phyloP scores from a whole-genome alignment of 2,888 invertebrate genomes.

The Saturnia pavonia region DNA sequence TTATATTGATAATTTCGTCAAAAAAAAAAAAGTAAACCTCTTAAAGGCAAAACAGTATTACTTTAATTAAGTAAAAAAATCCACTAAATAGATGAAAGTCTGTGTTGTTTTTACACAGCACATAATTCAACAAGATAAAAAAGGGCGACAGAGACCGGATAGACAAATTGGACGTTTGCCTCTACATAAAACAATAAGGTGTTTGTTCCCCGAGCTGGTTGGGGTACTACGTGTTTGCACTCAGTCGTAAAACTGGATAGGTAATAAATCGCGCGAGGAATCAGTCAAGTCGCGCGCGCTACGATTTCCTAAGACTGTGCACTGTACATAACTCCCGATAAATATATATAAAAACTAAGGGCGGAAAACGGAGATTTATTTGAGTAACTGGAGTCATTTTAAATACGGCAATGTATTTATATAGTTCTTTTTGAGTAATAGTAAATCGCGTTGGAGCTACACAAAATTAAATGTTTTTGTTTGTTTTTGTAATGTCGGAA shows the following conservation, averaged over 20 bases:
- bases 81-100: not conserved
- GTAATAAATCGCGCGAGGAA: constrained; percentile 47
- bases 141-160: constrained; percentile 52
- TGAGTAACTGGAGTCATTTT: no score
- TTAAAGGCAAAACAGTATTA: no score
- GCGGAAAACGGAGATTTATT: no score
- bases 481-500: no score
- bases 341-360: not conserved
- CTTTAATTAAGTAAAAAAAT: not conserved
- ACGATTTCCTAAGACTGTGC: not conserved
- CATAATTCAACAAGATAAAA: constrained; percentile 57
- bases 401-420: no score
- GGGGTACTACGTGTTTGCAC: constrained; percentile 36
- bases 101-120: constrained; percentile 27
- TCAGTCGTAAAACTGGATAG: constrained; percentile 49
- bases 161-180: constrained; percentile 62
- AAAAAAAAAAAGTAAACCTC: no score
- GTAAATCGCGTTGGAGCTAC: no score
- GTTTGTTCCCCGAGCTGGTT: constrained; percentile 37
- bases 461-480: no score
- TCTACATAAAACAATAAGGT: constrained; percentile 61
- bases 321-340: not conserved
- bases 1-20: no score
- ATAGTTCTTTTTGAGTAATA: no score
- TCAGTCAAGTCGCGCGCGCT: constrained; percentile 24